These are phyloP conservation scores for Eubasilissa regina DNA, from an alignment of 1,140 invertebrate species.

Conservation along the genomic window DNA sequence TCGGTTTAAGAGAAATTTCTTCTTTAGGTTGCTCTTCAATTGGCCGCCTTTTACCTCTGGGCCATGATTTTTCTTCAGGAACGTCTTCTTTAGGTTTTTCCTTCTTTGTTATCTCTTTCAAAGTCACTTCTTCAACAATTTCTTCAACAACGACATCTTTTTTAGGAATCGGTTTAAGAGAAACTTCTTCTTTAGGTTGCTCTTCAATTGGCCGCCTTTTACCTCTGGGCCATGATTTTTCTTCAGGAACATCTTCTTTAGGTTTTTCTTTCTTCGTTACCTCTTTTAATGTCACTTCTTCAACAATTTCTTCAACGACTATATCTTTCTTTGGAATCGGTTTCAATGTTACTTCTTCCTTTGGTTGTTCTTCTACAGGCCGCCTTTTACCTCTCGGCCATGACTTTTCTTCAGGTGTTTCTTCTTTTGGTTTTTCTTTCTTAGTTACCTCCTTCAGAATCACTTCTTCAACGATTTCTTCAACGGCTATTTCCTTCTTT, in stretches of 20 bases:
- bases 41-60: constrained; percentile 65
- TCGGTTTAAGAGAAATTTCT: constrained; percentile 65
- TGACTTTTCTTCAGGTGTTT: constrained; percentile 64
- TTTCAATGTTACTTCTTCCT: constrained; percentile 61
- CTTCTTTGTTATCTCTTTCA: constrained; percentile 64
- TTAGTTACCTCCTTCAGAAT: constrained; percentile 61
- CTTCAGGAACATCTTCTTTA: constrained; percentile 61
- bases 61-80: constrained; percentile 62
- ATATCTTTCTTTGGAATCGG: constrained; percentile 60
- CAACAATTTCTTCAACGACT: constrained; percentile 63
- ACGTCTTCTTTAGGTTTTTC: constrained; percentile 62
- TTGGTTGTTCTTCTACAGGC: constrained; percentile 64
- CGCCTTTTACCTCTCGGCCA: constrained; percentile 68
- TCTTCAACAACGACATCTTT: constrained; percentile 62
- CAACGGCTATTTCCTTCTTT: constrained; percentile 62
- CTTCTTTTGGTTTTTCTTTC: constrained; percentile 62
- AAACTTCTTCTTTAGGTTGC: constrained; percentile 66
- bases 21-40: constrained; percentile 64
- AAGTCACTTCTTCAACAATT: constrained; percentile 63
- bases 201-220: constrained; percentile 66
- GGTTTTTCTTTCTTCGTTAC: constrained; percentile 64
- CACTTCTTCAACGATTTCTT: constrained; percentile 63
- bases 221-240: constrained; percentile 65
- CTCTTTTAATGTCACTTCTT: constrained; percentile 67
- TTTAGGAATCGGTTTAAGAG: constrained; percentile 66